Conservation (phyloP, 2,797 vertebrate genomes). For the Malurus splendens region DNA sequence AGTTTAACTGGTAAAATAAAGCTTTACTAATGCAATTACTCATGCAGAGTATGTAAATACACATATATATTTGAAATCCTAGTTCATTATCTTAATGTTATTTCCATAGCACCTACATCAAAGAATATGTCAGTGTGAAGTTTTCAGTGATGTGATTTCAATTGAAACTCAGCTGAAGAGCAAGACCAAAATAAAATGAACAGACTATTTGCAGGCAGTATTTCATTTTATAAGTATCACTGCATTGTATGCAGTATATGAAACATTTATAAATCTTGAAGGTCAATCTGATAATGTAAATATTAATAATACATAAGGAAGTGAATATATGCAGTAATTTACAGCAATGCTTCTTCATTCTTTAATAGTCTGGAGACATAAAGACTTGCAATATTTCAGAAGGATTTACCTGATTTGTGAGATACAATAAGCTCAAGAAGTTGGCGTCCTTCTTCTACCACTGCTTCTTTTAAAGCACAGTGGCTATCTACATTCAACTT, state of each 20-base stretch:
- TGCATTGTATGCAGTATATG: constrained; percentile 82
- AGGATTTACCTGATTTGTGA: constrained; percentile 91
- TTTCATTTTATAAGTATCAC: constrained; percentile 79
- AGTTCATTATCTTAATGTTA: constrained; percentile 72
- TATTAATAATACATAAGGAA: constrained; percentile 93
- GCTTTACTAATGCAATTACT: constrained; percentile 54
- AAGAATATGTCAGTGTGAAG: constrained; percentile 70
- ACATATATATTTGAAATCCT: constrained; percentile 48
- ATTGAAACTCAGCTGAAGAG: constrained; percentile 67
- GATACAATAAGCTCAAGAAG: constrained; percentile 90
- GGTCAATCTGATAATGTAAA: constrained; percentile 94
- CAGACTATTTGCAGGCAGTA: constrained; percentile 77
- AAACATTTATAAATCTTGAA: constrained; percentile 91
- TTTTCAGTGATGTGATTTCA: constrained; percentile 72
- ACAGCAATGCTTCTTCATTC: constrained; percentile 80
- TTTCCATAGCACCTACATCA: constrained; percentile 71
- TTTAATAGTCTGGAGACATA: constrained; percentile 79
- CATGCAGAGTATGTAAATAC: constrained; percentile 52
- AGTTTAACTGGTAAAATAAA: constrained; percentile 53
- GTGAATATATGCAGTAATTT: constrained; percentile 81
- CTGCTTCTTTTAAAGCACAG: constrained; percentile 84
- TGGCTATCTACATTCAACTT: constrained; percentile 92
- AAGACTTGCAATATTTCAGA: constrained; percentile 78
- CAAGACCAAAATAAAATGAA: constrained; percentile 77
- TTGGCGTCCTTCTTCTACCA: constrained; percentile 87